A percentile compares a stretch with the other conserved stretches of the same genome.
Conservation (phyloP, 2,888 invertebrate genomes). For the Baccha elongata region DNA sequence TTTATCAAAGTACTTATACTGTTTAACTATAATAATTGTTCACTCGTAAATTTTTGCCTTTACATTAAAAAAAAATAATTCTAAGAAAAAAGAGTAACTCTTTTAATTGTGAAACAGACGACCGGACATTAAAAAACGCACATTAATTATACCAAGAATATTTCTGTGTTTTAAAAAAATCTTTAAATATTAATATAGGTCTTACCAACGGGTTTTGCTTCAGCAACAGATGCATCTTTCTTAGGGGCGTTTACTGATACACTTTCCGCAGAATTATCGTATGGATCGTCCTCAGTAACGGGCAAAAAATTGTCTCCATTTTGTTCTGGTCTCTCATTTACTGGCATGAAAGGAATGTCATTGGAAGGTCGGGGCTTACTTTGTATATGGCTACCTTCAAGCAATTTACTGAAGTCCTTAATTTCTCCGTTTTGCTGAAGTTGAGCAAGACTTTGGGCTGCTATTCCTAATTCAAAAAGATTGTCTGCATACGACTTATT, state of each 20-base stretch:
- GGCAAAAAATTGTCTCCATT: conserved; percentile 36
- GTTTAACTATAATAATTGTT: no score
- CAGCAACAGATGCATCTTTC: conserved; percentile 87
- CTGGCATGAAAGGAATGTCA: conserved; percentile 30
- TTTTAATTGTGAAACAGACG: no score
- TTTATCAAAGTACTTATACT: no score
- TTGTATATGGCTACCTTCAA: conserved; percentile 77
- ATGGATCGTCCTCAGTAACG: conserved; percentile 77
- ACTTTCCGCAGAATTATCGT: conserved; percentile 80
- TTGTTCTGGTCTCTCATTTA: conserved; percentile 6
- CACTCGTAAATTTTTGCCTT: no score
- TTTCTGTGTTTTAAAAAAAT: no score
- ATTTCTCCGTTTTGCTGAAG: conserved; percentile 83
- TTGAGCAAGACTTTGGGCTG: conserved; percentile 84
- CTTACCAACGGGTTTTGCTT: conserved; percentile 89
- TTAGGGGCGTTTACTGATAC: conserved; percentile 84
- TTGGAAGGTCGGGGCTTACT: conserved; percentile 9
- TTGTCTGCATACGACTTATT: conserved; percentile 85
- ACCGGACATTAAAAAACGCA: no score
- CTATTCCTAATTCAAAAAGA: conserved; percentile 84
- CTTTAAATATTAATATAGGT: conserved; percentile 33
- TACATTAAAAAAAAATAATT: no score
- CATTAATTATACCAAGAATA: no score
- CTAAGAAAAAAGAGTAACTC: no score
- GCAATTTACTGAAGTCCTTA: conserved; percentile 83